Conservation (phyloP, 2,888 invertebrate genomes). For the Caenorhabditis sp. region DNA sequence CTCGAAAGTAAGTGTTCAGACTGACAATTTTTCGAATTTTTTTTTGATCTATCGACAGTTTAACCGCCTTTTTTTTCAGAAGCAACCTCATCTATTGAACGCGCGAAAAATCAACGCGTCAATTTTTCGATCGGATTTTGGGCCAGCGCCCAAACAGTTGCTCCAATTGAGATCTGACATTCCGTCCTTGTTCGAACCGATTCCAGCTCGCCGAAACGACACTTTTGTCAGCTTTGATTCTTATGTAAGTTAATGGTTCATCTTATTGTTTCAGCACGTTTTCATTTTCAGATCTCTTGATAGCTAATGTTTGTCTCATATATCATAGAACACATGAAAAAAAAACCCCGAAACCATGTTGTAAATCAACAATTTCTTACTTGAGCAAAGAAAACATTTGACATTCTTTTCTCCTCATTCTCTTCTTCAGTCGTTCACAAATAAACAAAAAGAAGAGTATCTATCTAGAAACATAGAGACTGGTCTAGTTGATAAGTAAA, state of each 20-base stretch:
- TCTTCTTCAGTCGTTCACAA: not conserved
- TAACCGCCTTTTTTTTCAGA: not conserved
- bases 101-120: not conserved
- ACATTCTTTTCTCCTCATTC: not conserved
- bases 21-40: not conserved
- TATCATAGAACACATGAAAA: too few relatives aligned
- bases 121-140: not conserved
- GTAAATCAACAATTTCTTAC: not conserved
- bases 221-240: not conserved
- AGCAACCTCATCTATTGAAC: not conserved
- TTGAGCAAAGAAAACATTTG: not conserved
- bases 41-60: not conserved
- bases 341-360: not conserved
- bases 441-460: not conserved
- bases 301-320: too few relatives aligned
- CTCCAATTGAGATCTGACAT: not conserved
- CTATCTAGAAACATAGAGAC: not conserved
- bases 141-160: not conserved
- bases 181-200: constrained; percentile 1
- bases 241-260: too few relatives aligned
- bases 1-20: not conserved
- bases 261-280: too few relatives aligned
- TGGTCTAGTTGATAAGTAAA: not conserved
- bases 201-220: not conserved
- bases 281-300: too few relatives aligned